These are phyloP conservation scores for Syncerus caffer DNA, from an alignment of 2,797 vertebrate species.

Conservation along the genomic window DNA sequence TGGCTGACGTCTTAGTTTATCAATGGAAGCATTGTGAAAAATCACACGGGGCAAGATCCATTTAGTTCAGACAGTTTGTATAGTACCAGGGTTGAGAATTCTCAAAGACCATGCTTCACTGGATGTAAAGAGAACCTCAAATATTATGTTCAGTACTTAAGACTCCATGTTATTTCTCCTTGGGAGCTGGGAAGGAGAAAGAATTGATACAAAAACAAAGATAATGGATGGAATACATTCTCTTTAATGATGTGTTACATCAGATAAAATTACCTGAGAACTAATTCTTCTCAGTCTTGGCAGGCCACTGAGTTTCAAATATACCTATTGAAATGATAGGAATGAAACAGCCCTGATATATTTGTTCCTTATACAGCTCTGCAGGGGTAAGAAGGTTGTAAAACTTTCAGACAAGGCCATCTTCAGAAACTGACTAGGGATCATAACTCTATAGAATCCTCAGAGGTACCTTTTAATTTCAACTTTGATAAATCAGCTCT, in stretches of 20 bases:
- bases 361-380: background rate
- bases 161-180: background rate
- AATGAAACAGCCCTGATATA: background rate
- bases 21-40: slow-evolving; percentile 48
- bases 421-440: background rate
- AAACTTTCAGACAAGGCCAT: background rate
- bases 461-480: background rate
- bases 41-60: background rate
- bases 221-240: background rate
- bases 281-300: slow-evolving; percentile 46
- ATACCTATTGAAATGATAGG: background rate
- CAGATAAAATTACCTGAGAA: slow-evolving; percentile 57
- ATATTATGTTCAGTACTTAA: background rate
- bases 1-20: slow-evolving; percentile 33
- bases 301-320: slow-evolving; percentile 3
- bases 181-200: background rate
- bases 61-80: background rate
- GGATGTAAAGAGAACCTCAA: slow-evolving; percentile 3
- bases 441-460: background rate
- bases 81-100: background rate
- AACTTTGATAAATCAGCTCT: background rate
- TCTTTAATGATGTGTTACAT: slow-evolving; percentile 46
- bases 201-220: slow-evolving; percentile 46
- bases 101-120: slow-evolving; percentile 9
- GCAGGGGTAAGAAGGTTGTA: background rate